These are phyloP conservation scores for Tyrophagus putrescentiae DNA, from an alignment of 1,140 invertebrate genomes.

Conservation along the genomic window DNA sequence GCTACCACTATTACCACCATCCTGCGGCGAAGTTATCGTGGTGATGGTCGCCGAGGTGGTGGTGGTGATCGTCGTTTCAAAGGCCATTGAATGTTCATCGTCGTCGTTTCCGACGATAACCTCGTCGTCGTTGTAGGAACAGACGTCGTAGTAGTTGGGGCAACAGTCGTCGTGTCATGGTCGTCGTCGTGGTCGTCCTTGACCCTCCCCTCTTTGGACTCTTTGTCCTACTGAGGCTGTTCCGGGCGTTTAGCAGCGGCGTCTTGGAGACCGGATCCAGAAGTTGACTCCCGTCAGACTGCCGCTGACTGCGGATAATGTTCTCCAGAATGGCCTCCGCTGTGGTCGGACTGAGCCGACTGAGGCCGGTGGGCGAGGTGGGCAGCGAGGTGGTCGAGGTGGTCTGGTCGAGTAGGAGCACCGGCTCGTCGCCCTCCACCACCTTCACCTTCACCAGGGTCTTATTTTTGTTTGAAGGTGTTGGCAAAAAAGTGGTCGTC, in stretches of 20 bases:
- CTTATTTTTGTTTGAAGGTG: too few species aligned
- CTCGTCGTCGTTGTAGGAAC: background rate
- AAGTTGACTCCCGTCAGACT: too few species aligned
- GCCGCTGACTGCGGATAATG: background rate
- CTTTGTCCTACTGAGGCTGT: too few species aligned
- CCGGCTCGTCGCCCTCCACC: background rate
- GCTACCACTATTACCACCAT: too few species aligned
- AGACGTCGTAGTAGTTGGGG: background rate
- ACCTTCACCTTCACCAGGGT: background rate
- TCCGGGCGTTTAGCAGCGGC: too few species aligned
- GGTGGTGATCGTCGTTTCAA: background rate
- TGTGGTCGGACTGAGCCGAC: background rate
- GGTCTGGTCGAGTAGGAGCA: background rate
- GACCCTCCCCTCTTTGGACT: too few species aligned
- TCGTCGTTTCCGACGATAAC: background rate
- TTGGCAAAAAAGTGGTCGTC: too few species aligned
- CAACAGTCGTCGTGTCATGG: background rate
- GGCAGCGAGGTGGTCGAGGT: background rate
- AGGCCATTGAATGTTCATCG: background rate
- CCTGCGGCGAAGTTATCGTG: too few species aligned
- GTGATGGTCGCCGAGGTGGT: background rate
- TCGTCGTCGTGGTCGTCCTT: background rate
- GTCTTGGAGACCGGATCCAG: too few species aligned
- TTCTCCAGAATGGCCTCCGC: slow-evolving; percentile 4
- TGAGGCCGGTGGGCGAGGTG: background rate